A percentile compares a stretch with the other conserved stretches of the same genome.
Evolutionary conservation across 2,113 vertebrate genomes (phyloP).

Genomic region (Chitala chitala): DNA sequence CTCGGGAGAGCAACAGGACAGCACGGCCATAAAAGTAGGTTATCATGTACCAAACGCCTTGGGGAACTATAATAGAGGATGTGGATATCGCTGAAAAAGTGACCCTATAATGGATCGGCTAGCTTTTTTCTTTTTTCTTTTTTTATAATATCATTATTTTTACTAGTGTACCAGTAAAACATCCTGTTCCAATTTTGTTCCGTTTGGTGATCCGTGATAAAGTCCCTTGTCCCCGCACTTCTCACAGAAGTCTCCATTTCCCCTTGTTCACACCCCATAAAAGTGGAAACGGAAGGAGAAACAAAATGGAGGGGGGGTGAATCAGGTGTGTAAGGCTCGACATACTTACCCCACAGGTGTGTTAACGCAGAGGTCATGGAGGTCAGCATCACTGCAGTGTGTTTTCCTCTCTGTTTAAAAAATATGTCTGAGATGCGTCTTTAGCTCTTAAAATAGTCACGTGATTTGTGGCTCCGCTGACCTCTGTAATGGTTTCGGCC

Average conservation of each 20-base stretch:
- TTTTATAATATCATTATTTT: slow-evolving; percentile 11
- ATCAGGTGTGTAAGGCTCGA: no score
- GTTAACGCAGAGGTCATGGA: no score
- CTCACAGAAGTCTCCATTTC: background rate
- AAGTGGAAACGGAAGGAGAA: background rate
- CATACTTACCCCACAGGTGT: no score
- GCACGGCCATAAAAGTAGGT: background rate
- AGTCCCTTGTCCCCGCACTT: background rate
- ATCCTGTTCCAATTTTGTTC: background rate
- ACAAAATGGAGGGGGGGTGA: background rate
- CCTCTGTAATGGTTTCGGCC: no score
- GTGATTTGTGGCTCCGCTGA: no score
- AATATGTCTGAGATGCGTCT: no score
- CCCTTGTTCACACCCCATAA: background rate
- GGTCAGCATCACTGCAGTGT: no score
- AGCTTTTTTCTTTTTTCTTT: slow-evolving; percentile 6
- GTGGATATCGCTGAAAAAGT: background rate
- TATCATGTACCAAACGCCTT: background rate
- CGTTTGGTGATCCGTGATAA: slow-evolving; percentile 5
- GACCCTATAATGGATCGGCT: slow-evolving; percentile 1
- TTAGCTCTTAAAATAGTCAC: no score
- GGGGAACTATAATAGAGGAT: background rate
- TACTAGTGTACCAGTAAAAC: slow-evolving; percentile 6
- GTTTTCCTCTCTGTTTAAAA: no score
- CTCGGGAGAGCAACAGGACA: background rate